phyloP scores from a whole-genome alignment of 2,888 invertebrate species.

The Pegoplata infirma region DNA sequence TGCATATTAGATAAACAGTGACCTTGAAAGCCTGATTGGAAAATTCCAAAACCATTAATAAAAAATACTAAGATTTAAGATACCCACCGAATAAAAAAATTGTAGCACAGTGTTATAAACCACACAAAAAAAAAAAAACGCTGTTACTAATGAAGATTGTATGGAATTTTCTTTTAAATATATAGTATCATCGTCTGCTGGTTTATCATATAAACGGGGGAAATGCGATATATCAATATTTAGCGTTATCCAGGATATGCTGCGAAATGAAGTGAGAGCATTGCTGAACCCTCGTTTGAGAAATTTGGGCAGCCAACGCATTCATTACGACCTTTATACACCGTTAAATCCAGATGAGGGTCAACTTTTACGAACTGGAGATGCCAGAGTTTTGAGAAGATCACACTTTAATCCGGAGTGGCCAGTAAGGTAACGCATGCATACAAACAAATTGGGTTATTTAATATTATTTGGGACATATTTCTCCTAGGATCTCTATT shows the following conservation, averaged over 20 bases:
- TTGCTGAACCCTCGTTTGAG: slow-evolving; percentile 61
- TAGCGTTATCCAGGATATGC: slow-evolving; percentile 67
- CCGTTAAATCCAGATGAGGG: slow-evolving; percentile 67
- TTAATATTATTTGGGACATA: not conserved
- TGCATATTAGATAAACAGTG: too few species aligned
- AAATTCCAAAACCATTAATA: too few species aligned
- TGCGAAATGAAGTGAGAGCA: slow-evolving; percentile 65
- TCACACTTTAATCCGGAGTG: slow-evolving; percentile 72
- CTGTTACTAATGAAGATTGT: too few species aligned
- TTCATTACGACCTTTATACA: slow-evolving; percentile 73
- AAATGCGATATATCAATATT: slow-evolving; percentile 69
- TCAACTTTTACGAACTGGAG: slow-evolving; percentile 67
- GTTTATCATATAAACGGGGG: slow-evolving; percentile 69
- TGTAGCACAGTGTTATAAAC: too few species aligned
- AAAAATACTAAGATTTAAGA: too few species aligned
- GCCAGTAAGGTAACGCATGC: slow-evolving; percentile 74
- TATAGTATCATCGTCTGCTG: slow-evolving; percentile 39
- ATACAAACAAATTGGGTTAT: too few species aligned
- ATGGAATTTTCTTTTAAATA: not conserved
- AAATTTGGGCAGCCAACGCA: slow-evolving; percentile 57
- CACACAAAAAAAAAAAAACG: too few species aligned
- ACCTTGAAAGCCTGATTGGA: too few species aligned
- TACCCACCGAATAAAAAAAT: too few species aligned
- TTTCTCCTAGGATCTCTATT: slow-evolving; percentile 67
- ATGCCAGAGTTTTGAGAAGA: slow-evolving; percentile 64